Conservation (phyloP, 2,113 vertebrate genomes). For the Oreochromis spilurus region DNA sequence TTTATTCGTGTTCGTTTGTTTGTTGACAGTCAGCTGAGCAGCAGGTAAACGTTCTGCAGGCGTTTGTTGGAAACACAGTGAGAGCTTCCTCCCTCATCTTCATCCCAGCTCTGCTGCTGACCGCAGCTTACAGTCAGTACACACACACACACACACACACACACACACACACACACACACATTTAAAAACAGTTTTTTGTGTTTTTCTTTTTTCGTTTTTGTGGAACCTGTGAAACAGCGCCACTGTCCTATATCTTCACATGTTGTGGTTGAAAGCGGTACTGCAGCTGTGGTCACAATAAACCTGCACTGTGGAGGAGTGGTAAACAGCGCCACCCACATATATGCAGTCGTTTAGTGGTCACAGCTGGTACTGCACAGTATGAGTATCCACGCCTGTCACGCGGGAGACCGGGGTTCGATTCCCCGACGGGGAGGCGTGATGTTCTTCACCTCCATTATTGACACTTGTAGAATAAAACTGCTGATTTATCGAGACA, state of each 20-base stretch:
- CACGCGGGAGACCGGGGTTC: accelerated
- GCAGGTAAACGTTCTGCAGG: not conserved
- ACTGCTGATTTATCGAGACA: not conserved
- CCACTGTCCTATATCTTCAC: not conserved
- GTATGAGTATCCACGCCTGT: not conserved
- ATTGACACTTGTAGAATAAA: not conserved
- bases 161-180: not conserved
- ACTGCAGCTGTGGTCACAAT: not conserved
- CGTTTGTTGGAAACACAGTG: slow-evolving; percentile 34
- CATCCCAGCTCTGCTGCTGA: slow-evolving; percentile 34
- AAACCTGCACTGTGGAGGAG: not conserved
- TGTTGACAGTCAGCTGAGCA: slow-evolving; percentile 5
- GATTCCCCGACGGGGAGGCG: not conserved
- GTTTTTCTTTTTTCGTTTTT: not conserved
- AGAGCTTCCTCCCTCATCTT: slow-evolving; percentile 35
- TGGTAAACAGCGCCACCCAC: not conserved
- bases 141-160: not conserved
- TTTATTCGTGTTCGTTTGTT: not conserved
- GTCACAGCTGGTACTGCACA: not conserved
- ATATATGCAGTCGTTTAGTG: not conserved
- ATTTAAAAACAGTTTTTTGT: not conserved
- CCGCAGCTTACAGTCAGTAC: slow-evolving; percentile 11
- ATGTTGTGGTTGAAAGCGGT: not conserved
- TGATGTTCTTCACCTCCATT: not conserved
- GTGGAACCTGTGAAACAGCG: not conserved